Conservation (phyloP, 1,140 invertebrate genomes). For the Drosophila suzukii region DNA sequence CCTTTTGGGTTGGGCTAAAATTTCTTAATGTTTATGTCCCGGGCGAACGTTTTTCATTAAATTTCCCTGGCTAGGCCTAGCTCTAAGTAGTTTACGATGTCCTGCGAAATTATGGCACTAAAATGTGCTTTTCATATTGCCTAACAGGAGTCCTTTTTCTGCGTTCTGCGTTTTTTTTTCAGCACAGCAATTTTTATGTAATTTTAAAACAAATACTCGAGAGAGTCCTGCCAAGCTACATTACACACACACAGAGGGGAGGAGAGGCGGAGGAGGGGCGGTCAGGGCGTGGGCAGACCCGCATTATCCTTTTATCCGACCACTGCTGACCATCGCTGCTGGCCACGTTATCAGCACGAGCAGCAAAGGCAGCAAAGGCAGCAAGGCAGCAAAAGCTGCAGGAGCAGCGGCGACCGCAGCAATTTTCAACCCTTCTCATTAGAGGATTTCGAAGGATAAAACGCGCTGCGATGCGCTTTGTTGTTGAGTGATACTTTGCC, state of each 20-base stretch:
- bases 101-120: conserved; percentile 69
- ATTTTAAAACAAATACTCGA: conserved; percentile 76
- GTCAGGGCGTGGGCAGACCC: conserved; percentile 41
- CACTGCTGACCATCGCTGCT: conserved; percentile 68
- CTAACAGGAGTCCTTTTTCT: conserved; percentile 47
- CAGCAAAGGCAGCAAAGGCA: conserved; percentile 34
- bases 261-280: neutral
- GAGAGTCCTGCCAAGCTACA: conserved; percentile 55
- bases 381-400: conserved; percentile 27
- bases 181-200: conserved; percentile 71
- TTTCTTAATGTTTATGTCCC: conserved; percentile 81
- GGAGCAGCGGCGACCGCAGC: conserved; percentile 68
- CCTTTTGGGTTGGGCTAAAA: conserved; percentile 47
- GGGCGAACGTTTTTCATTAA: conserved; percentile 79
- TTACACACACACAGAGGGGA: conserved; percentile 44
- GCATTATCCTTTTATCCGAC: conserved; percentile 79
- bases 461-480: conserved; percentile 67
- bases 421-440: conserved; percentile 84
- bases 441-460: conserved; percentile 83
- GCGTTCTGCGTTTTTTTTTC: conserved; percentile 26
- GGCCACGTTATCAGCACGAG: conserved; percentile 67
- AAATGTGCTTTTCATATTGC: conserved; percentile 73
- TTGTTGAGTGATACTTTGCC: conserved; percentile 77
- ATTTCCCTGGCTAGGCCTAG: conserved; percentile 60
- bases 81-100: conserved; percentile 78